phyloP scores from a whole-genome alignment of 2,113 vertebrate genomes.

The Xyrauchen texanus region DNA sequence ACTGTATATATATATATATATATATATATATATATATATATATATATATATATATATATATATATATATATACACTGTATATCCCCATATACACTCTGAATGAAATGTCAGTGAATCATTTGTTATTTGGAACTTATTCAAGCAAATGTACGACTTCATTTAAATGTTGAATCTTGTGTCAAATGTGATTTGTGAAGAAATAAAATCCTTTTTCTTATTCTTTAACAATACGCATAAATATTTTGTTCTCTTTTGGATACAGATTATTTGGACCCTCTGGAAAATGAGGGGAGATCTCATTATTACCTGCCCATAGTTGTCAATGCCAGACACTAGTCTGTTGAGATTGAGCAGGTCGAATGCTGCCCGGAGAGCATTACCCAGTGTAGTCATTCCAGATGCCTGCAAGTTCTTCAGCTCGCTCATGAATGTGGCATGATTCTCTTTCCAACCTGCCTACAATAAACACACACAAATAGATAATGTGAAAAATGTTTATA shows the following conservation, averaged over 20 bases:
- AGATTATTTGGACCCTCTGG: too few relatives aligned
- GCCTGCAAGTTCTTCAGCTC: slow-evolving; percentile 98
- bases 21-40: too few relatives aligned
- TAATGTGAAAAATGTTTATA: slow-evolving; percentile 9
- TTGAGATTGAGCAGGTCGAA: slow-evolving; percentile 99
- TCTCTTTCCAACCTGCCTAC: slow-evolving; percentile 98
- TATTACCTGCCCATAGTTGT: slow-evolving; percentile 98
- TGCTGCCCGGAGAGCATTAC: slow-evolving; percentile 90
- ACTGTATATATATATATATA: too few relatives aligned
- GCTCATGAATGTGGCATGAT: slow-evolving; percentile 96
- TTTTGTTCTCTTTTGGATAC: too few relatives aligned
- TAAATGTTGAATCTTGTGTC: too few relatives aligned
- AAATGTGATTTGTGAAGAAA: too few relatives aligned
- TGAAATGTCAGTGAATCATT: background rate
- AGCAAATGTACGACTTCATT: too few relatives aligned
- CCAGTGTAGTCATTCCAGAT: slow-evolving; percentile 91
- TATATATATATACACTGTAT: too few relatives aligned
- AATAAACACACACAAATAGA: slow-evolving; percentile 38
- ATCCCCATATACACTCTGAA: background rate
- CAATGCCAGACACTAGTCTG: slow-evolving; percentile 96
- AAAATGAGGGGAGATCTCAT: background rate
- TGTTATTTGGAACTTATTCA: too few relatives aligned
- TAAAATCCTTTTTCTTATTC: too few relatives aligned
- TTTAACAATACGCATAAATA: too few relatives aligned
- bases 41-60: too few relatives aligned